Evolutionary conservation across 2,113 vertebrate species (phyloP).

Genomic region (Otis tarda): DNA sequence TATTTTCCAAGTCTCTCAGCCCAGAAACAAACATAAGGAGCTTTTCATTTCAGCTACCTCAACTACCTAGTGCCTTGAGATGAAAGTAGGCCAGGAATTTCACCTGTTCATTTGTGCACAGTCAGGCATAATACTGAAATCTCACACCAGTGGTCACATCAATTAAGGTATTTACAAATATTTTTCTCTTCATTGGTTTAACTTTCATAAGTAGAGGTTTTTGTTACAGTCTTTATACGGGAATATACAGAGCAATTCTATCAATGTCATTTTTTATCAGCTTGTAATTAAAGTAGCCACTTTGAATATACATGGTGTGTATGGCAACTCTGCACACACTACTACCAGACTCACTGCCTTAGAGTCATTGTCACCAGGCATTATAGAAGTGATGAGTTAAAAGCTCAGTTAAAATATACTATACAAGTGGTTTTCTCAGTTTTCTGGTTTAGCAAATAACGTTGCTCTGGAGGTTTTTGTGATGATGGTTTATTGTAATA

Average conservation of each 20-base stretch:
- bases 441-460: slow-evolving; percentile 49
- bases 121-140: neutral
- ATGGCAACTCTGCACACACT: neutral
- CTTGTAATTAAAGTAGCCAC: neutral
- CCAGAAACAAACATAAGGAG: neutral
- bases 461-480: slow-evolving; percentile 29
- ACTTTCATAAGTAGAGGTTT: neutral
- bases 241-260: accelerated
- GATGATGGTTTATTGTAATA: neutral
- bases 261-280: neutral
- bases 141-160: neutral
- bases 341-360: neutral
- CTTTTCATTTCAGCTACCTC: neutral
- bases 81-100: neutral
- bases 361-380: neutral
- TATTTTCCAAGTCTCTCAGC: neutral
- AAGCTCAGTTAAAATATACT: neutral
- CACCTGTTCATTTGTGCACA: neutral
- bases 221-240: neutral
- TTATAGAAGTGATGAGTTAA: neutral
- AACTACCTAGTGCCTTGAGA: neutral
- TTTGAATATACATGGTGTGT: neutral
- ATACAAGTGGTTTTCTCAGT: slow-evolving; percentile 9
- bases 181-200: neutral
- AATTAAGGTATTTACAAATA: neutral